phyloP scores from a whole-genome alignment of 2,113 vertebrate genomes.

The Alligator mississippiensis region DNA sequence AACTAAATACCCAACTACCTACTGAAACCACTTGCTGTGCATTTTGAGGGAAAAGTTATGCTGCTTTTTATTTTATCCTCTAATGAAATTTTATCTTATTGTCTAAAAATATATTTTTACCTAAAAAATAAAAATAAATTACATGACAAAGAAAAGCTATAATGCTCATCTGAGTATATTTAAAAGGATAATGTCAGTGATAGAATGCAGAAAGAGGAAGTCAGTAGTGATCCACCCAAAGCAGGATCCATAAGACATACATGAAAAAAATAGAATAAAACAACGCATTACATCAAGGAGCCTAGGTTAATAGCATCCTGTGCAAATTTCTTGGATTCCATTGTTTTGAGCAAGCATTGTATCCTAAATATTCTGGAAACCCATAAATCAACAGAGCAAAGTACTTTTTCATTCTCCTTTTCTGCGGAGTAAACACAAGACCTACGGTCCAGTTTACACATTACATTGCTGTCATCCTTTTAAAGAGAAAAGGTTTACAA shows the following conservation, averaged over 20 bases:
- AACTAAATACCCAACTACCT: conserved; percentile 28
- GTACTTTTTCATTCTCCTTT: not conserved
- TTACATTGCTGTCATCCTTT: not conserved
- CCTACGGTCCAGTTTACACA: not conserved
- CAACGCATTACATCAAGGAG: not conserved
- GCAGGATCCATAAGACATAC: not conserved
- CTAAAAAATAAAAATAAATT: not conserved
- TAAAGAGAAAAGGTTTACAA: not conserved
- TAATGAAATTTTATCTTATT: conserved; percentile 6
- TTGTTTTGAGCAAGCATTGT: not conserved
- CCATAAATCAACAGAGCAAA: not conserved
- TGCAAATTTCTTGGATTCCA: not conserved
- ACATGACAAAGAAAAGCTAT: not conserved
- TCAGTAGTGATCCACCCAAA: not conserved
- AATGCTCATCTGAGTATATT: not conserved
- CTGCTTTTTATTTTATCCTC: not conserved
- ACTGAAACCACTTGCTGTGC: conserved; percentile 49
- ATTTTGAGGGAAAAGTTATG: conserved; percentile 8
- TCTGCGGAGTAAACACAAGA: not conserved
- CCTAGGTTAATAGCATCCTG: not conserved
- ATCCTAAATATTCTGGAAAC: conserved; percentile 20
- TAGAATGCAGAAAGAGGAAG: not conserved
- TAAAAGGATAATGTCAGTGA: not conserved
- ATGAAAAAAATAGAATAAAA: not conserved
- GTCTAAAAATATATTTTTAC: not conserved